Evolutionary conservation across 2,113 vertebrate species (phyloP), one percentile per base, ranked within the genome.

Genomic region (Propithecus coquereli): DNA sequence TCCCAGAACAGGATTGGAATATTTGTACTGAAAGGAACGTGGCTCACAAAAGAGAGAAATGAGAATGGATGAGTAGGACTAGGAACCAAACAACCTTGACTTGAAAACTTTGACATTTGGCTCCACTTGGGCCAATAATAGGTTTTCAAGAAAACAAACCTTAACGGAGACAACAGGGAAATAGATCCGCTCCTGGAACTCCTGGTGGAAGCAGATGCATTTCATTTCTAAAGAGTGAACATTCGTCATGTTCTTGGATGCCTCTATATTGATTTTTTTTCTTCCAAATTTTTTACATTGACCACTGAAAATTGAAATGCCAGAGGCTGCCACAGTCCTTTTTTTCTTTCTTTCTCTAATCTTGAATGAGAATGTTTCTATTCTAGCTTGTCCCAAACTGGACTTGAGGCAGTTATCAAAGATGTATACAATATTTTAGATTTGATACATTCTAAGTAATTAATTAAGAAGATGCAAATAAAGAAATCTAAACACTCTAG

Each of bases 181-280:
- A 18, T 3, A 25, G 0, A 45, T 32, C 6, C 2, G 11, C n/a
- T 59, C n/a, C 27, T 45, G 37, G 85, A 57, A 20, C 45, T 52
- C 40, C 27, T 14, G 1, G 0, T 13, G 37, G 54, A 57, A 96
- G 17, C 54, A 61, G 77, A 52, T 37, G n/a, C 20, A 17, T 66
- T 45, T 77, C 32, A 23, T 76, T 77, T 90, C 71, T 43, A 54
- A 88, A 90, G 50, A n/a, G 12, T 65, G 5, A 30, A 34, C 57
- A 91, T 70, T 68, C 54, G 61, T 97, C 63, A 91, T 95, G 85
- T 94, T 85, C 66, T 93, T 87, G 45, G 61, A 68, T 85, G n/a
- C 18, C 12, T 85, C 59, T 27, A 17, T 12, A 76, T 59, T 73
- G 91, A 85, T 87, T 87, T 92, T 82, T 85, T 66, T 63, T 54